Base-by-base conservation (phyloP, 2,888 invertebrate species). In the Elegia similella region DNA sequence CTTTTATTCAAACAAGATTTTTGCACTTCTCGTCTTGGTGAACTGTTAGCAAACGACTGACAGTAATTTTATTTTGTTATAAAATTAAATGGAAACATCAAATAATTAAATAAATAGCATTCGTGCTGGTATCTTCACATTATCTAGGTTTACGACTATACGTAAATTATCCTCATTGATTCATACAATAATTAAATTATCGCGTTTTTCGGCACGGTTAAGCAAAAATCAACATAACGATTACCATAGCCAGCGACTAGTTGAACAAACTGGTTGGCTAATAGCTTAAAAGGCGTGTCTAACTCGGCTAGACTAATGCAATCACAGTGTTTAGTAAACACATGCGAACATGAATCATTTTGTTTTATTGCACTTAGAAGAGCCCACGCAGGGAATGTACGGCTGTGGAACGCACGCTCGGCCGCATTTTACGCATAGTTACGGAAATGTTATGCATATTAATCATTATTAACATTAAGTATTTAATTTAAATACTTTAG, bases 281-380 rank as follows among this genome's bases (percentile, higher is more conserved):
- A 52, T 38, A 38, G 52, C 52, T 38, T 42, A 23, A 42, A 52
- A 42, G 52, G 52, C 42, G 52, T 52, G 52, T 38, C 52, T 7
- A 52, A 42, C 6, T 52, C n/a, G 42, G n/a, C 42, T 17, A 53
- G 46, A 47, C 52, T 50, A 56, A 42, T 57, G 29, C 46, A 56
- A 59, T 60, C 52, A 58, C 50, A 1, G 50, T 52, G 54, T 58
- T 58, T 58, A 54, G 43, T 56, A 46, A 59, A 59, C 57, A 58
- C 32, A 58, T 53, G 55, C 56, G 53, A 56, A 50, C 56, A 56
- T 54, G 54, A 58, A 59, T 52, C 56, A 57, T 62, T 62, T 46
- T 48, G 54, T 58, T 58, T 54, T 56, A 56, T 55, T 56, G 54
- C 58, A 56, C 34, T 44, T 47, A 32, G 10, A 48, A 15, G 59